phyloP scores from a whole-genome alignment of 2,888 invertebrate species.

The Eueremaeus valkanovi region DNA sequence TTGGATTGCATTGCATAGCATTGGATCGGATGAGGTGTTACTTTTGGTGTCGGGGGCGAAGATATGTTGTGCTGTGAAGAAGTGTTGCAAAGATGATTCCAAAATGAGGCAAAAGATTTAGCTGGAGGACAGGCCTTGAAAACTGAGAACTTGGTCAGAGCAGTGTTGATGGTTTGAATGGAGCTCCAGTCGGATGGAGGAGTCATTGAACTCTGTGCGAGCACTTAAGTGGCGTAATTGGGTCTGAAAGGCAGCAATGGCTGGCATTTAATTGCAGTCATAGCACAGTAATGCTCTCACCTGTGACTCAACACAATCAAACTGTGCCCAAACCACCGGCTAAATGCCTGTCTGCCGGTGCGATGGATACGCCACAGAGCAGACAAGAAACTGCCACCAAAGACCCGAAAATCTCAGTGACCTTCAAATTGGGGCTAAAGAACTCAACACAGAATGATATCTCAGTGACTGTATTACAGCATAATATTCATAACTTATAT shows the following conservation, averaged over 20 bases:
- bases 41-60: conserved; percentile 25
- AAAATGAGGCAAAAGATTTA: conserved; percentile 31
- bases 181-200: neutral
- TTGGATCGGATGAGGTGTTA: conserved; percentile 1
- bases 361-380: neutral
- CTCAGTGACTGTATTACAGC: neutral
- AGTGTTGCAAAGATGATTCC: conserved; percentile 11
- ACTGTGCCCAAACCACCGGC: neutral
- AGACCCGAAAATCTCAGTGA: conserved; percentile 21
- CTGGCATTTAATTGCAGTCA: neutral
- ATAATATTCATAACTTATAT: neutral
- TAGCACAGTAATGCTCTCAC: conserved; percentile 22
- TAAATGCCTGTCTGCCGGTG: neutral
- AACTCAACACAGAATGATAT: conserved; percentile 14
- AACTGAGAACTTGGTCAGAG: conserved; percentile 25
- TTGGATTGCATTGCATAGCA: neutral
- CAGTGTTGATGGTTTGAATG: conserved; percentile 16
- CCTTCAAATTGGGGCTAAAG: conserved; percentile 33
- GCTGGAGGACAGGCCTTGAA: conserved; percentile 32
- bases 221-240: neutral
- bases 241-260: neutral
- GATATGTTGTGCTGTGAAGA: conserved; percentile 1
- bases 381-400: conserved; percentile 31
- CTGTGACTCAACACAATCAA: neutral
- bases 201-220: conserved; percentile 19